phyloP scores from a whole-genome alignment of 2,888 invertebrate genomes.

The Heteromurus nitidus region DNA sequence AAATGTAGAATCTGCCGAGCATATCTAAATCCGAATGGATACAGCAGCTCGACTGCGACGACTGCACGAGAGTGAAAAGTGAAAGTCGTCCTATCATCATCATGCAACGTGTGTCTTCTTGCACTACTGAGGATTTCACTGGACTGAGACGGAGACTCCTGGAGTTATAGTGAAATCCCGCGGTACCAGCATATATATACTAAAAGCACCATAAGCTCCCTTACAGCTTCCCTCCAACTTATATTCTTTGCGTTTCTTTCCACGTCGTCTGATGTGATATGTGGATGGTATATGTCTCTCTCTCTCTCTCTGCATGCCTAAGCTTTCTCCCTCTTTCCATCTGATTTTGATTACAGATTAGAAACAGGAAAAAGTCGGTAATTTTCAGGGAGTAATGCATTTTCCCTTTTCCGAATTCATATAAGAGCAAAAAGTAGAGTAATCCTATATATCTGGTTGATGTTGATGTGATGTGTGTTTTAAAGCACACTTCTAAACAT shows the following conservation, averaged over 20 bases:
- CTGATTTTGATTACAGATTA: conserved; percentile 29
- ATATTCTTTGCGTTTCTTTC: not conserved
- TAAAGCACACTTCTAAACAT: too few relatives aligned
- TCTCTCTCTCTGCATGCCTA: not conserved
- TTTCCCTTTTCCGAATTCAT: not conserved
- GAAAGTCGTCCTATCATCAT: too few relatives aligned
- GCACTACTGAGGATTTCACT: not conserved
- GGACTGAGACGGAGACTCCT: not conserved
- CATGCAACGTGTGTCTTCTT: not conserved
- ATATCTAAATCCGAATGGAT: too few relatives aligned
- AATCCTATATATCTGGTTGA: too few relatives aligned
- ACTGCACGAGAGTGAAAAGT: too few relatives aligned
- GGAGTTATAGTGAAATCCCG: not conserved
- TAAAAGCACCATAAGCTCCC: not conserved
- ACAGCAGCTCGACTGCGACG: too few relatives aligned
- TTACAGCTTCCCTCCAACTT: not conserved
- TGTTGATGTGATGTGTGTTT: too few relatives aligned
- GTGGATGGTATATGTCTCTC: conserved; percentile 5
- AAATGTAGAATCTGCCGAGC: too few relatives aligned
- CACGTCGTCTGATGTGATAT: too few relatives aligned
- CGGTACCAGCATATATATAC: not conserved
- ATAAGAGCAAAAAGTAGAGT: too few relatives aligned
- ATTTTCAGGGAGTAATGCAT: not conserved
- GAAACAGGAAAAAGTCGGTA: not conserved
- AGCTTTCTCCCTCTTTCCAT: too few relatives aligned